Evolutionary conservation across 2,888 invertebrate genomes (phyloP).

Genomic region (Melipona bicolor): DNA sequence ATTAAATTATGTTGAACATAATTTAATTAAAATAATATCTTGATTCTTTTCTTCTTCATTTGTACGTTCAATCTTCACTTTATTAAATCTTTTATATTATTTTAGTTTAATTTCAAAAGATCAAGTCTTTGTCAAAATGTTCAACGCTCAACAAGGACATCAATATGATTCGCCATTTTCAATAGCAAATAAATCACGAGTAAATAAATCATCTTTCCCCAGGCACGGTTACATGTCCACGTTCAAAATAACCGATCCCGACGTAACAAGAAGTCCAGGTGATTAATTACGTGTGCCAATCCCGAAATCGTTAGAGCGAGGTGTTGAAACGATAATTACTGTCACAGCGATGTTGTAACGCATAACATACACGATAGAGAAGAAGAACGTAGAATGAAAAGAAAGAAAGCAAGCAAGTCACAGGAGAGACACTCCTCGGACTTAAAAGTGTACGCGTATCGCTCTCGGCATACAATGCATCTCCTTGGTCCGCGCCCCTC

Average conservation of each 20-base stretch:
- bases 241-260: slow-evolving; percentile 33
- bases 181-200: slow-evolving; percentile 6
- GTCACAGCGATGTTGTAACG: background rate
- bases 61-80: background rate
- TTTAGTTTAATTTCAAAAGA: background rate
- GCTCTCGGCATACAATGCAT: slow-evolving; percentile 59
- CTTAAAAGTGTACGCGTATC: slow-evolving; percentile 36
- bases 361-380: background rate
- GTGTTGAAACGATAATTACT: slow-evolving; percentile 45
- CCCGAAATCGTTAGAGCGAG: background rate
- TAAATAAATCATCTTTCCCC: slow-evolving; percentile 17
- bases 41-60: background rate
- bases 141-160: background rate
- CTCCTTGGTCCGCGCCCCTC: slow-evolving; percentile 54
- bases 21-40: no score
- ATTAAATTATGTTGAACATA: no score
- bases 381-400: background rate
- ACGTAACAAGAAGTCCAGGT: background rate
- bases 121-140: background rate
- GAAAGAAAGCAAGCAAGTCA: background rate
- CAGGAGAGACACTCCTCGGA: slow-evolving; percentile 21
- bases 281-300: slow-evolving; percentile 26
- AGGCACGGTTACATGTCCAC: background rate
- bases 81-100: background rate
- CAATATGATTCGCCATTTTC: background rate